phyloP scores from a whole-genome alignment of 2,113 vertebrate genomes.

The Nibea albiflora region DNA sequence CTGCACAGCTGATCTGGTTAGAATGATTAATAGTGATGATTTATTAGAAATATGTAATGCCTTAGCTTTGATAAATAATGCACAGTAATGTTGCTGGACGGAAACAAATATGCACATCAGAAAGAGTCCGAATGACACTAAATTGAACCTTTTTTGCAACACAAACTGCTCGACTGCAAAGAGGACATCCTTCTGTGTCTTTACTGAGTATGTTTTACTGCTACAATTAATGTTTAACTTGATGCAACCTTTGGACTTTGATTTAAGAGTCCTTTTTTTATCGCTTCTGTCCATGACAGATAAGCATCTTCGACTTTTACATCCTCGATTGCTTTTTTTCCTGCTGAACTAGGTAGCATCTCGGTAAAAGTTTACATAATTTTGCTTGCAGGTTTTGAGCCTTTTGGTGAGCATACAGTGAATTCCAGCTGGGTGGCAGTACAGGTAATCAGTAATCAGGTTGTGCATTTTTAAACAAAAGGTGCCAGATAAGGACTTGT shows the following conservation, averaged over 20 bases:
- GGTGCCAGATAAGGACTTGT: not conserved
- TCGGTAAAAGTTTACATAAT: not conserved
- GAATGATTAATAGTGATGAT: not conserved
- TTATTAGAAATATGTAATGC: not conserved
- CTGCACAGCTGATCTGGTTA: conserved; percentile 6
- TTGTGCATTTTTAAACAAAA: not conserved
- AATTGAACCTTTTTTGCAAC: not conserved
- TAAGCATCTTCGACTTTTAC: not conserved
- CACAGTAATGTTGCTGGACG: not conserved
- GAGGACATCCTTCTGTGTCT: not conserved
- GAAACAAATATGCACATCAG: not conserved
- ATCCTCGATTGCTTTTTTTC: not conserved
- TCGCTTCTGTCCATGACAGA: conserved; percentile 5
- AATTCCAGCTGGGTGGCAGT: conserved; percentile 86
- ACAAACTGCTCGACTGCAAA: not conserved
- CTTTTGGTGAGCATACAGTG: conserved; percentile 82
- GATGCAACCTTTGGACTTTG: conserved; percentile 65
- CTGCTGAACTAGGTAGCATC: not conserved
- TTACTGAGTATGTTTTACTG: not conserved
- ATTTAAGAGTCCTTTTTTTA: conserved; percentile 14
- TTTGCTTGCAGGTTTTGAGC: conserved; percentile 78
- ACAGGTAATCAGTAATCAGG: conserved; percentile 72
- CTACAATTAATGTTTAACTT: conserved; percentile 64
- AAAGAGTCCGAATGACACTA: not conserved
- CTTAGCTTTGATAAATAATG: not conserved